Percentiles rank a stretch among this genome's conserved stretches.
These are phyloP conservation scores for Centropus unirufus DNA, from an alignment of 2,113 vertebrate species.

Conservation along the genomic window DNA sequence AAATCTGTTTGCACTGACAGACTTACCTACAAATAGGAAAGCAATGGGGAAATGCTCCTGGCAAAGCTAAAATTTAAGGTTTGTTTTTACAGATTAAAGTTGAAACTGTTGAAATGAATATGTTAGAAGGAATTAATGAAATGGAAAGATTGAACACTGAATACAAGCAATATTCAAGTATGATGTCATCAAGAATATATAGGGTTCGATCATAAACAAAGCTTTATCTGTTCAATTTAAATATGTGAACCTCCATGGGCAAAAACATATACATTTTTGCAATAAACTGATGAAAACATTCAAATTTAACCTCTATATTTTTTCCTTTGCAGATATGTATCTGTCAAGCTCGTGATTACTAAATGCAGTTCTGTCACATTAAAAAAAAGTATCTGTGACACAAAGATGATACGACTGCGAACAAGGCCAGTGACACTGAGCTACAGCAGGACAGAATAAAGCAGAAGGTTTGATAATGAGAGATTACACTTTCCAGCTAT, in stretches of 20 bases:
- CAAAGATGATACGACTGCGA: constrained; percentile 76
- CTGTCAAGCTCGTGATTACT: constrained; percentile 74
- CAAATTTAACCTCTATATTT: constrained; percentile 10
- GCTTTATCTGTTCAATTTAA: constrained; percentile 42
- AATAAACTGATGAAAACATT: constrained; percentile 40
- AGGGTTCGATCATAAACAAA: neutral
- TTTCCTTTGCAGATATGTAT: constrained; percentile 50
- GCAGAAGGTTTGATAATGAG: constrained; percentile 88
- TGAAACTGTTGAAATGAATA: neutral
- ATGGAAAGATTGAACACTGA: neutral
- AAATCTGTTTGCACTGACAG: neutral
- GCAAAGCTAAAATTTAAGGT: neutral
- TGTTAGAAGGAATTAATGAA: neutral
- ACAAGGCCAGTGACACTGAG: constrained; percentile 69
- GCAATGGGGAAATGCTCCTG: neutral
- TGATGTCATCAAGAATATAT: neutral
- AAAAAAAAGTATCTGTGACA: constrained; percentile 76
- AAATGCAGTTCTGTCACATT: constrained; percentile 80
- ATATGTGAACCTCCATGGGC: neutral
- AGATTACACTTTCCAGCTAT: constrained; percentile 81
- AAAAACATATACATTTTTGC: constrained; percentile 18
- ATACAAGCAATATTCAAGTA: neutral
- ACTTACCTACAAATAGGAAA: neutral
- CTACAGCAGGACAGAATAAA: constrained; percentile 76
- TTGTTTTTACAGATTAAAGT: neutral